Evolutionary conservation across 2,888 invertebrate genomes (phyloP).

Genomic region (Odontomyia ornata): DNA sequence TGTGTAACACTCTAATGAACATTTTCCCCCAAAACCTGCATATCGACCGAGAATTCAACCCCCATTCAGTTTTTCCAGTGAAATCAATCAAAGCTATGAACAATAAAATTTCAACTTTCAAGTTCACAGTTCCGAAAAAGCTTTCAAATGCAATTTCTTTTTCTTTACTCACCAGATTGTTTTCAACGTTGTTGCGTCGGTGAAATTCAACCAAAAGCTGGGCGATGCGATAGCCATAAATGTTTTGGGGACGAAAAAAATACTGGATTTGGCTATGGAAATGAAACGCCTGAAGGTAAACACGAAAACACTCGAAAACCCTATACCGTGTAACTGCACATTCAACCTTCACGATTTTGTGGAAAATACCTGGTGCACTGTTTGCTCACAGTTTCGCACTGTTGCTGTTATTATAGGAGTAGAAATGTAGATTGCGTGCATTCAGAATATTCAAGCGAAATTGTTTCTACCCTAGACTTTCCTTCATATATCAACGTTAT

Average conservation of each 20-base stretch:
- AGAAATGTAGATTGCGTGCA: not conserved
- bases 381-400: not conserved
- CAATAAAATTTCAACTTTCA: not conserved
- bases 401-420: not conserved
- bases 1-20: no score
- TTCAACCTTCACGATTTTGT: not conserved
- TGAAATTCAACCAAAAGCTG: conserved; percentile 65
- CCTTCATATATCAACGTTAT: conserved; percentile 64
- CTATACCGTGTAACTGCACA: not conserved
- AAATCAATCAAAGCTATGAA: no score
- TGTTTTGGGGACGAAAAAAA: conserved; percentile 64
- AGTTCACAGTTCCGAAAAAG: no score
- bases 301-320: not conserved
- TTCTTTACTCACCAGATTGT: conserved; percentile 58
- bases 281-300: conserved; percentile 62
- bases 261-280: conserved; percentile 63
- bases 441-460: not conserved
- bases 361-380: not conserved
- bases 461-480: conserved; percentile 57
- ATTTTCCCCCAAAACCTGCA: no score
- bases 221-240: conserved; percentile 64
- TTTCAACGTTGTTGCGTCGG: conserved; percentile 65
- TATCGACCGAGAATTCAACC: no score
- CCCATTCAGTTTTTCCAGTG: no score
- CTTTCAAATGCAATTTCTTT: no score